Base-by-base conservation (phyloP, 2,797 vertebrate genomes). In the Salarias fasciatus region DNA sequence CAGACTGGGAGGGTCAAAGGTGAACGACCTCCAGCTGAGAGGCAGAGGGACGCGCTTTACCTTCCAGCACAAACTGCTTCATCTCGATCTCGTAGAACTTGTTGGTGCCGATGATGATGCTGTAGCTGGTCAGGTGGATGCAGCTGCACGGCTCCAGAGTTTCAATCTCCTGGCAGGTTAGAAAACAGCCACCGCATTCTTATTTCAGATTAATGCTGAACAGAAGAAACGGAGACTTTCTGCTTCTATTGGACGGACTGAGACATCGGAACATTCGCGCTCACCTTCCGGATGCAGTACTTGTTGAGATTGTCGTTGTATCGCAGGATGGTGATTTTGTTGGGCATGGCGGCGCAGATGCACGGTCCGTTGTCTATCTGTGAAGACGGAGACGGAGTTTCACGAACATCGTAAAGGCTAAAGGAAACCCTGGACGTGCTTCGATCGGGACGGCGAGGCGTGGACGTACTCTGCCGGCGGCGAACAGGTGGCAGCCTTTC, bases 21-120 rank as follows among this genome's bases (percentile, higher is more conserved):
- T 24, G 18, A 24, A 24, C 24, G 18, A 2, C 24, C 18, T 24
- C 24, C 18, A 24, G 18, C 24, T 24, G 24, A 24, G 24, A 24
- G 18, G 2, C n/a, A n/a, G n/a, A n/a, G n/a, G n/a, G n/a, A n/a
- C n/a, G n/a, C 13, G 8, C 40, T n/a, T n/a, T n/a, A 99, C 98
- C 98, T 46, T 99, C 97, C 0, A 99, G 92, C 0, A 96, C 96
- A 51, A 97, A 99, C 91, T 99, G 97, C 91, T 99, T 99, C 97
- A 99, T 98, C 90, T 99, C 98, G 5, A 99, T 97, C 87, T 99
- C 96, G 40, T 98, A 99, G 92, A 99, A 99, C 85, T 98, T 99
- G 88, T 98, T 99, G 86, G 98, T 98, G 76, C 98, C 98, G 2
- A 99, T 95, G 87, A 99, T 96, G 92, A 98, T 94, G 86, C 97